Evolutionary conservation across 2,113 vertebrate genomes (phyloP).

Genomic region (Geothlypis trichas): DNA sequence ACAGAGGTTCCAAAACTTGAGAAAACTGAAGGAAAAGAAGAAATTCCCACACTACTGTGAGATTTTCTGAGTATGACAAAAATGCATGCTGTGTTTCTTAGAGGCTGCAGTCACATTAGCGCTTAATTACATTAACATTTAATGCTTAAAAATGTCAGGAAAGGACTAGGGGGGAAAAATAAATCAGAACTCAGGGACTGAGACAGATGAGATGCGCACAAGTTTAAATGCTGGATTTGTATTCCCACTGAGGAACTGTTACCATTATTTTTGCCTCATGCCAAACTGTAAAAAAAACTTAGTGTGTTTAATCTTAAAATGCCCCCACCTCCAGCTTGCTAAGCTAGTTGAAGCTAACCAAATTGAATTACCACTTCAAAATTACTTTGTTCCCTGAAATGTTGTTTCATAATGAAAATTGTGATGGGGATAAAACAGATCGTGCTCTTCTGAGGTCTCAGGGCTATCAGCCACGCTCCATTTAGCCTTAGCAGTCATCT

Average conservation of each 20-base stretch:
- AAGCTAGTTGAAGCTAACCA: neutral
- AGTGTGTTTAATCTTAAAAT: neutral
- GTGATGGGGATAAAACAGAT: neutral
- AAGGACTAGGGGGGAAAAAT: neutral
- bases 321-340: neutral
- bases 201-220: neutral
- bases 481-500: neutral
- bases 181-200: neutral
- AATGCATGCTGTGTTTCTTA: neutral
- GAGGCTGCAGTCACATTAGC: neutral
- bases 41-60: neutral
- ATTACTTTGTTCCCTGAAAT: neutral
- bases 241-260: neutral
- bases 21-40: neutral
- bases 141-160: constrained; percentile 52
- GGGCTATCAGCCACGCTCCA: neutral
- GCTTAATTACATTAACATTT: constrained; percentile 45
- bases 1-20: neutral
- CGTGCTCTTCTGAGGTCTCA: neutral
- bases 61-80: neutral
- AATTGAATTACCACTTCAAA: neutral
- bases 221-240: neutral
- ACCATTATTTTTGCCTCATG: neutral
- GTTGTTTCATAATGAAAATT: neutral
- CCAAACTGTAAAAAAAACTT: neutral